Base-by-base conservation (phyloP, 2,888 invertebrate species). In the Parnassius mnemosyne region DNA sequence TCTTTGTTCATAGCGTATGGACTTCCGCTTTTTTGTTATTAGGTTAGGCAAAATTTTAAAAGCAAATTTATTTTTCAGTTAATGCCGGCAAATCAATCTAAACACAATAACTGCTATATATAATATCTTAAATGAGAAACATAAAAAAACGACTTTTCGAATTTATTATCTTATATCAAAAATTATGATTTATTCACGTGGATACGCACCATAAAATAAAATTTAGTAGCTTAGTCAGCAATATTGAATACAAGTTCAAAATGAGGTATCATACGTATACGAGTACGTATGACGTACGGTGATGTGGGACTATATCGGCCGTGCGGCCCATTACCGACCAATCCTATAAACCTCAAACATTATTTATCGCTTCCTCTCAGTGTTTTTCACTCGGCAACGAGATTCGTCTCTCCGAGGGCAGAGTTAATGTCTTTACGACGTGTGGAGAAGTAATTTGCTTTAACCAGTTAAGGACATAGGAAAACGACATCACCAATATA, bases 361-460 rank as follows among this genome's bases (percentile, higher is more conserved):
- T 85, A 90, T 90, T 90, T 90, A 90, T 90, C 77, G 85, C 74
- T 90, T 90, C 90, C 90, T 89, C 83, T 85, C 81, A 72, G 73
- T 83, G 82, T 89, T 89, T 89, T 87, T 88, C 87, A 84, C 80
- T 80, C 80, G 77, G 75, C 82, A 87, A 88, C 89, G 89, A 89
- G 87, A 77, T 83, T 77, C 76, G 72, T 71, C 80, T 78, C 77
- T 76, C 74, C 69, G 70, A 80, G 80, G 79, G 81, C 80, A 77
- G 82, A 83, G 80, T 82, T 85, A 85, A 86, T 85, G 79, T 77
- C 81, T 87, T 84, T 84, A 88, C 84, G 84, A 87, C 74, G 81
- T 85, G 84, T 81, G 79, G 81, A 83, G 70, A 74, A 80, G 81
- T 80, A 83, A 84, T 86, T 84, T 80, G 77, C 78, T 81, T 79